Base-by-base conservation (phyloP, 2,113 vertebrate species). In the Takifugu flavidus region DNA sequence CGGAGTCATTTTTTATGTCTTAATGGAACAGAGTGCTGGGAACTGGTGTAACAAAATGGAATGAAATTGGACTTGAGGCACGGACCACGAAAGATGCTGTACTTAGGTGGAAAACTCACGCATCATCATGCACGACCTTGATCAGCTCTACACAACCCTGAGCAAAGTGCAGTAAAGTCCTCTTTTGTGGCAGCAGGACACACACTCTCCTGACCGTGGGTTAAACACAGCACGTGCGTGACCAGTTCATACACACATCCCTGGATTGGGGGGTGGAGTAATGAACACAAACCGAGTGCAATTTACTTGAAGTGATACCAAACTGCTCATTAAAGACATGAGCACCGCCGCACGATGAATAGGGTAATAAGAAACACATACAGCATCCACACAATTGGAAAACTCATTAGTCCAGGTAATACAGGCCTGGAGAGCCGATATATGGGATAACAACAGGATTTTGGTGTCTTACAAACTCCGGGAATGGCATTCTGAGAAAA, bases 401-500 rank as follows among this genome's bases (percentile, higher is more conserved):
- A 85, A 84, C 57, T 80, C 79, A 79, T 87, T 87, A 87, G 54
- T 70, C 56, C 20, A 62, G 57, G 72, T 72, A 78, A 79, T 69
- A 54, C 73, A 42, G 52, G 43, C 65, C 55, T 31, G 27, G 50
- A 49, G 50, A 49, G 60, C 65, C 63, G 65, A 71, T 44, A 72
- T 25, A 65, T 59, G 74, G 68, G 74, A 70, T 84, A 76, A 85
- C 87, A 74, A 82, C 59, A 76, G 72, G 70, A 77, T 77, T 82
- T 80, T 14, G 26, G 69, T 67, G 67, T 13, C 60, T 69, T 70
- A 57, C 68, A 78, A 80, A 85, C 65, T 46, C 80, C 61, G 70
- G 80, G 82, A 85, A 80, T 75, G 56, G 66, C 55, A 20, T 59
- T 51, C 4, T 27, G 62, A 86, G 64, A 66, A 20, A 79, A 86